Percentiles rank a stretch among this genome's conserved stretches.
Evolutionary conservation across 1,140 invertebrate species (phyloP).

Genomic region (Artemia franciscana): DNA sequence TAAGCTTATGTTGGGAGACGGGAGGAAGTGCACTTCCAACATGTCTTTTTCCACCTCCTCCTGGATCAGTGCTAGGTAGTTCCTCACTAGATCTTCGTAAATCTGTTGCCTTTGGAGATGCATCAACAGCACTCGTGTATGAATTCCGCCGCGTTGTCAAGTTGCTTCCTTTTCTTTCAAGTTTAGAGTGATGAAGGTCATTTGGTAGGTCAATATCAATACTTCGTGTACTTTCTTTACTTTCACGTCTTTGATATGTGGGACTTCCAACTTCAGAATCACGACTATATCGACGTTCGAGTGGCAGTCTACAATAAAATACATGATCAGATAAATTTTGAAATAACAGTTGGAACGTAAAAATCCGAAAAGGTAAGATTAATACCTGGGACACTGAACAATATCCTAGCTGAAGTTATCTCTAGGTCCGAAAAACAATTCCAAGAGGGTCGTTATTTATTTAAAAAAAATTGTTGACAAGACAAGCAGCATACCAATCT

Average conservation of each 20-base stretch:
- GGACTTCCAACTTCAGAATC: background rate
- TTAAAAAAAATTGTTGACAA: too few relatives aligned
- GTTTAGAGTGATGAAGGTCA: background rate
- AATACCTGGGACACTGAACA: too few relatives aligned
- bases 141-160: background rate
- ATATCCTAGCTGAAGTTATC: too few relatives aligned
- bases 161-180: background rate
- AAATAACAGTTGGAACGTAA: too few relatives aligned
- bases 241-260: background rate
- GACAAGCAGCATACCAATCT: too few relatives aligned
- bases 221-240: background rate
- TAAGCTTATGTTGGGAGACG: conserved; percentile 4
- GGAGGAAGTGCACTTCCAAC: background rate
- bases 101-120: background rate
- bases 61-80: background rate
- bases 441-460: too few relatives aligned
- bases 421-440: too few relatives aligned
- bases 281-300: background rate
- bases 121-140: background rate
- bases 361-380: too few relatives aligned
- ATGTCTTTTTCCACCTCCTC: background rate
- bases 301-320: background rate
- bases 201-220: background rate
- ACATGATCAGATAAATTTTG: too few relatives aligned
- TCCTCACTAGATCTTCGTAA: background rate